phyloP scores from a whole-genome alignment of 1,140 invertebrate genomes.

The Zaprionus inermis region DNA sequence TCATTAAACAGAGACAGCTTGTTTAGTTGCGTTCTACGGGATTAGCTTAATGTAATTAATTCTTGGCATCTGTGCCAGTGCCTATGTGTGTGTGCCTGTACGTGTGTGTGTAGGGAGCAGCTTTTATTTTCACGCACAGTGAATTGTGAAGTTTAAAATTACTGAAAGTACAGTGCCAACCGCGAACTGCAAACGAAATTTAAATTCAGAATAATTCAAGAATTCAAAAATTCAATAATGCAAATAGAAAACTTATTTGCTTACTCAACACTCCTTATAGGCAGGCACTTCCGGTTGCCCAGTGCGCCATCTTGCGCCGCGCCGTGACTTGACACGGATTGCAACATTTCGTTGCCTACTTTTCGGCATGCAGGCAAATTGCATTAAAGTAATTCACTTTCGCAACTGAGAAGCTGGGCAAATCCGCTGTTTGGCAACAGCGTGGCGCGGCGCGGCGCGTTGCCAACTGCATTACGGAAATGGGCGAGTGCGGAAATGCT shows the following conservation, averaged over 20 bases:
- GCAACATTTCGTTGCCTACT: conserved; percentile 59
- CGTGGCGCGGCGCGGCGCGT: background rate
- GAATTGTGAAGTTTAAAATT: background rate
- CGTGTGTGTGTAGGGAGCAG: background rate
- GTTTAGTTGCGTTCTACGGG: conserved; percentile 14
- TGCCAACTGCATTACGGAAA: conserved; percentile 66
- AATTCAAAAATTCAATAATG: too few relatives aligned
- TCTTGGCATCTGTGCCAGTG: background rate
- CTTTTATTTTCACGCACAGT: conserved; percentile 1
- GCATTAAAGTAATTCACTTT: conserved; percentile 52
- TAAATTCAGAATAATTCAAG: background rate
- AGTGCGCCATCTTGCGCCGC: background rate
- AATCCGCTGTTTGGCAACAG: too few relatives aligned
- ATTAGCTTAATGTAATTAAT: conserved; percentile 29
- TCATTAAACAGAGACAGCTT: conserved; percentile 21
- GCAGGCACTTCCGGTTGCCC: background rate
- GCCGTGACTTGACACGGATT: conserved; percentile 10
- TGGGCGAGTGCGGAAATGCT: conserved; percentile 56
- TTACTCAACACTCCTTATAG: too few relatives aligned
- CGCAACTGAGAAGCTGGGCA: too few relatives aligned
- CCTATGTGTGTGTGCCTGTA: background rate
- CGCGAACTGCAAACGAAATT: background rate
- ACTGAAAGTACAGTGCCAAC: background rate
- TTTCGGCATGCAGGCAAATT: conserved; percentile 43
- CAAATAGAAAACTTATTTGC: background rate